Conservation (phyloP, 30 jellyfish, hydroid and myxozoan genomes). For the Pseudorhiza aurosa region DNA sequence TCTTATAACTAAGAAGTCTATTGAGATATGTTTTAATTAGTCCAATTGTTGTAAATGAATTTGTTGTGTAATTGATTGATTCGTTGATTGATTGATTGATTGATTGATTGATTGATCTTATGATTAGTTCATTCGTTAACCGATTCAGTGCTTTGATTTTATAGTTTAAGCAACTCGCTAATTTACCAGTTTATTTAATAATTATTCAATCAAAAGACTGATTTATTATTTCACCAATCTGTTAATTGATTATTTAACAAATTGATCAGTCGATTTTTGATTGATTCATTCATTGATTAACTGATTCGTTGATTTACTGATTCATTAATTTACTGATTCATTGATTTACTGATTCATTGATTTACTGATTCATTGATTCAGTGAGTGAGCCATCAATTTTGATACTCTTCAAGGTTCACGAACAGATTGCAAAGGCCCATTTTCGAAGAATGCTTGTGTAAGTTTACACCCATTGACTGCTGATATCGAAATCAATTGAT, state of each 20-base stretch:
- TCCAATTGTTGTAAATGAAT: background rate
- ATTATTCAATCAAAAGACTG: background rate
- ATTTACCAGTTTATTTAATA: background rate
- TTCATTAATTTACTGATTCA: background rate
- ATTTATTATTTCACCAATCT: too few species aligned
- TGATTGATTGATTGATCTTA: background rate
- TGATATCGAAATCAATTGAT: too few species aligned
- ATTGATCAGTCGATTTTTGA: background rate
- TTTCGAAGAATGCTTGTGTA: conserved; percentile 48
- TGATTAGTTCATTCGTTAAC: background rate
- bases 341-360: background rate
- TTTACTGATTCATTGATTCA: background rate
- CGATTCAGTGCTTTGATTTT: background rate
- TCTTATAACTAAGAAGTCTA: too few species aligned
- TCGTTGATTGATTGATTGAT: background rate
- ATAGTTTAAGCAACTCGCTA: too few species aligned
- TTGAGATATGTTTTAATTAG: too few species aligned
- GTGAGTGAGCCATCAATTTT: background rate
- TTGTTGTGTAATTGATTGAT: background rate
- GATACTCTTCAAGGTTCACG: conserved; percentile 38
- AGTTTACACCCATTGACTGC: background rate
- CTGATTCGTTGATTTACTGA: background rate
- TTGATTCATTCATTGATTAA: background rate
- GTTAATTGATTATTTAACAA: background rate
- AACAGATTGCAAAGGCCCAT: conserved; percentile 52